Evolutionary conservation across 2,888 invertebrate species (phyloP), one percentile per base, ranked within the genome.

Genomic region (Apamea anceps): DNA sequence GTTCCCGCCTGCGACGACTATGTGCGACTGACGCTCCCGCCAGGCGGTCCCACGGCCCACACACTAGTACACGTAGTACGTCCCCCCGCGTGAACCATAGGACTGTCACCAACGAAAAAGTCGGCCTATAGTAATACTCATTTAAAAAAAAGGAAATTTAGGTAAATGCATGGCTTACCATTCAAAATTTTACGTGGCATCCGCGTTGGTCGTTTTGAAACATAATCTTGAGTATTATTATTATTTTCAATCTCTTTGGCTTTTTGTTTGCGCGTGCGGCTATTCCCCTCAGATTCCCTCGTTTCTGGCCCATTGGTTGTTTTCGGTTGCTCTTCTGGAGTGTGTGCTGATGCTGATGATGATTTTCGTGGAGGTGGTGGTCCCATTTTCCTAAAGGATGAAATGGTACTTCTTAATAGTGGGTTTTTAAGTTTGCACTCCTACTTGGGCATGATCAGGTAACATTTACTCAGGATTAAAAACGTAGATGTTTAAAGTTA

Each of bases 291-390:
- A 6, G 85, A 54, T 75, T 70, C 45, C 70, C 71, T 71, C 66
- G n/a, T 32, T n/a, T 72, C 77, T 32, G 70, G 28, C 3, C 68
- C 63, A 28, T 70, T 74, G 13, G 78, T 68, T 28, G 62, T 74
- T 86, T 89, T 68, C 60, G 21, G 45, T 79, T 62, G 89, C 54
- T 90, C 89, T 4, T 79, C 74, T 0, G 88, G 87, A 70, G 82
- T 89, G 5, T 32, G 73, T 15, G 66, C 48, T 6, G 85, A 80
- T 5, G 85, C 48, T 48, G 15, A 74, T 25, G 86, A 79, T 13
- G 83, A 81, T 82, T 89, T 90, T 77, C 78, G 86, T 0, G 89
- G 85, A 80, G 89, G 88, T 21, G 89, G 86, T 81, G 89, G 88
- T 15, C 80, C 87, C 15, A 1, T 5, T 72, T 73, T 80, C 66